These are phyloP conservation scores for Enteromius treurensis DNA, from an alignment of 2,797 vertebrate species.

Conservation along the genomic window DNA sequence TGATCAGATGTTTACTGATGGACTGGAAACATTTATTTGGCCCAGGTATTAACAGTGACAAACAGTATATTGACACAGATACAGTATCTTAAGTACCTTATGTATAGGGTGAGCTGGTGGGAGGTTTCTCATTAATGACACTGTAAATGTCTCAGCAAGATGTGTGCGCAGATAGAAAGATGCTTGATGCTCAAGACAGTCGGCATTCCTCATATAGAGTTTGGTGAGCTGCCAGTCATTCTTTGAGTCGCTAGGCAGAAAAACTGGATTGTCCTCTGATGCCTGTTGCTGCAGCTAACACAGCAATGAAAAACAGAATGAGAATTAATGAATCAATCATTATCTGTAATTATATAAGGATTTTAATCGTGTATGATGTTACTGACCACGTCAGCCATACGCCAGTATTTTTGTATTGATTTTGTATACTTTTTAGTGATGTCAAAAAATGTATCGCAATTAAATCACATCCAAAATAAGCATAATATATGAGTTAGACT, in stretches of 20 bases:
- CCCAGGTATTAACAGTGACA: not conserved
- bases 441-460: too few relatives aligned
- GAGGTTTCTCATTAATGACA: constrained; percentile 61
- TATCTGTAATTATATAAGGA: not conserved
- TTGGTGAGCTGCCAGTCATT: constrained; percentile 43
- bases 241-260: constrained; percentile 33
- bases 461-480: too few relatives aligned
- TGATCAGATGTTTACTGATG: not conserved
- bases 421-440: not conserved
- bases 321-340: not conserved
- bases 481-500: too few relatives aligned
- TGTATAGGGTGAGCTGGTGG: constrained; percentile 72
- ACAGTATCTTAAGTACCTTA: constrained; percentile 64
- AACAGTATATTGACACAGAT: not conserved
- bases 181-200: constrained; percentile 59
- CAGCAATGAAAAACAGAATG: constrained; percentile 6
- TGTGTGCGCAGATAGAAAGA: constrained; percentile 68
- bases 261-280: constrained; percentile 26
- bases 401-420: not conserved
- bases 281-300: constrained; percentile 37
- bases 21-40: not conserved
- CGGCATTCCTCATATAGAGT: constrained; percentile 68
- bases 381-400: not conserved
- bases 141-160: constrained; percentile 68
- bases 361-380: not conserved